Percentiles rank a stretch among this genome's conserved stretches.
Conservation (phyloP, 2,113 vertebrate genomes). For the Carlito syrichta region DNA sequence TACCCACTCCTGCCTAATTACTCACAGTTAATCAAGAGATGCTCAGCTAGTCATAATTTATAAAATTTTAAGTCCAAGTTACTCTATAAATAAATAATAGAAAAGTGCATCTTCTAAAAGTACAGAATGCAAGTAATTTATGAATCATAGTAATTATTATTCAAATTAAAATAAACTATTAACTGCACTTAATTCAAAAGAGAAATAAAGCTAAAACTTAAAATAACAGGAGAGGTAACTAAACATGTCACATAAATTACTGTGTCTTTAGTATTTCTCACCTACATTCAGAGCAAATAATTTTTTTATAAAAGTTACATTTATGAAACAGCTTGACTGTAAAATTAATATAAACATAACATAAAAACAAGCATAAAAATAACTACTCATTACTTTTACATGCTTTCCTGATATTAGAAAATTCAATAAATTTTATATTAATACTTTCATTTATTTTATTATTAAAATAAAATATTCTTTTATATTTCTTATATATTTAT, state of each 20-base stretch:
- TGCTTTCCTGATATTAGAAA: not conserved
- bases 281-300: not conserved
- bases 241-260: not conserved
- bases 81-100: not conserved
- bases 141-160: not conserved
- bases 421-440: not conserved
- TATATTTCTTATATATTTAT: not conserved
- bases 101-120: not conserved
- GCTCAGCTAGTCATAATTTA: not conserved
- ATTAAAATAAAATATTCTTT: not conserved
- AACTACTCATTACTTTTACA: not conserved
- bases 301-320: not conserved
- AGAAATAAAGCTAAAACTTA: not conserved
- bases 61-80: not conserved
- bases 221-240: not conserved
- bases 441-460: not conserved
- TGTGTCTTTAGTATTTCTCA: not conserved
- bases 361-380: not conserved
- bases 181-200: not conserved
- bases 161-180: not conserved
- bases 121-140: not conserved
- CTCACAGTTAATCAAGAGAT: not conserved
- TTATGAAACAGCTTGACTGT: not conserved
- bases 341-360: not conserved
- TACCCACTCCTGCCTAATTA: not conserved